phyloP scores from a whole-genome alignment of 2,888 invertebrate genomes.

The Clivina fossor region DNA sequence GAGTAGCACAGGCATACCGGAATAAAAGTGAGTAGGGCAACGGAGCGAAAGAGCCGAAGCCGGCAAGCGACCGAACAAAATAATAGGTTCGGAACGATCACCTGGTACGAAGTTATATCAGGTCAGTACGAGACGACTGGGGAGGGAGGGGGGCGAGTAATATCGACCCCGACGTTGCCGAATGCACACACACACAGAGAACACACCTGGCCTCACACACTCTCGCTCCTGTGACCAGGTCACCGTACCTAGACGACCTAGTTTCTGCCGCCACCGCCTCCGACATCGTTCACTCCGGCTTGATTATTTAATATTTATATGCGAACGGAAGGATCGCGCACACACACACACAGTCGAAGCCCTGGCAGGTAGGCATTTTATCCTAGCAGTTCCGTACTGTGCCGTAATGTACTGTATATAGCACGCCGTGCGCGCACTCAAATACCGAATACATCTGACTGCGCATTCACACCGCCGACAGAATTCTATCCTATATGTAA shows the following conservation, averaged over 20 bases:
- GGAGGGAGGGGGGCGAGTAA: neutral
- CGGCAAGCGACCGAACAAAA: too few species aligned
- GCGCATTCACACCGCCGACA: too few species aligned
- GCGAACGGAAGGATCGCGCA: neutral
- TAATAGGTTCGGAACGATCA: neutral
- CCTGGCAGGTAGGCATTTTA: too few species aligned
- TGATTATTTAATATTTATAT: constrained; percentile 29
- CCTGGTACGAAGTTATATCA: neutral
- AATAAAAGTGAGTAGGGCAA: too few species aligned
- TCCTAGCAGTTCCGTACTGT: too few species aligned
- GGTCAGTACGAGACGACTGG: constrained; percentile 5
- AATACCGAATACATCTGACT: too few species aligned
- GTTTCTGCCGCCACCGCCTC: constrained; percentile 8
- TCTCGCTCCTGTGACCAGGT: constrained; percentile 13
- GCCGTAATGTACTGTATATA: too few species aligned
- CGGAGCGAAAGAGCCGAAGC: too few species aligned
- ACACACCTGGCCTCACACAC: constrained; percentile 12
- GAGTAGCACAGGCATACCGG: too few species aligned
- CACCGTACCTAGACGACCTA: constrained; percentile 22
- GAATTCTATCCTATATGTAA: too few species aligned
- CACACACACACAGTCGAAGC: too few species aligned
- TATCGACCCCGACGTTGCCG: neutral
- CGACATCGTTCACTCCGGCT: constrained; percentile 6
- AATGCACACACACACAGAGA: neutral
- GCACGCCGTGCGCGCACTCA: too few species aligned